Evolutionary conservation across 2,113 vertebrate species (phyloP).

Genomic region (Rana temporaria): DNA sequence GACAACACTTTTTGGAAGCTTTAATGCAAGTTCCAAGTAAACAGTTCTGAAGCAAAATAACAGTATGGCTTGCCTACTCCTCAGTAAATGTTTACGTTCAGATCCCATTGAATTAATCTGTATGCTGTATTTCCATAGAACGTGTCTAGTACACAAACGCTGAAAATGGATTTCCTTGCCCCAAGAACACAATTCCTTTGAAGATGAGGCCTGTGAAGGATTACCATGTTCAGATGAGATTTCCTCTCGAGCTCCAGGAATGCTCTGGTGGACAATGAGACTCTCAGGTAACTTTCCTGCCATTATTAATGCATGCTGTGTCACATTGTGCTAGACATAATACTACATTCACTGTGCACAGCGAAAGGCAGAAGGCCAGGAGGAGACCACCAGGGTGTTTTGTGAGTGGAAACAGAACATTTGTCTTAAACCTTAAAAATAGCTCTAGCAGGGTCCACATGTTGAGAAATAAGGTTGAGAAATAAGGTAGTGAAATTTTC

Average conservation of each 20-base stretch:
- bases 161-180: not conserved
- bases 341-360: conserved; percentile 19
- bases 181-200: not conserved
- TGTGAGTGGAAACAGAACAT: not conserved
- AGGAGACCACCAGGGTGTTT: not conserved
- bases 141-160: too few species aligned
- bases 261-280: conserved; percentile 3
- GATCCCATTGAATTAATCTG: too few species aligned
- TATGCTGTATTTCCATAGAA: too few species aligned
- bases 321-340: conserved; percentile 34
- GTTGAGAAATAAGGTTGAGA: not conserved
- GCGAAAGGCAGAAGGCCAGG: not conserved
- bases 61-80: too few species aligned
- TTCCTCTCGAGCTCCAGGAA: conserved; percentile 21
- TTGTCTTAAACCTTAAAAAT: not conserved
- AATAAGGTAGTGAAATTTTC: not conserved
- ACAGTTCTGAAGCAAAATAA: too few species aligned
- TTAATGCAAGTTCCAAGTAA: too few species aligned
- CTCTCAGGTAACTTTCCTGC: conserved; percentile 27
- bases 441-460: not conserved
- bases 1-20: too few species aligned
- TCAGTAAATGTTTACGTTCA: too few species aligned
- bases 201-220: not conserved
- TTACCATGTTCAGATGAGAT: not conserved
- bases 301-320: conserved; percentile 3